phyloP scores from a whole-genome alignment of 2,797 vertebrate species.

The Microhierax caerulescens region DNA sequence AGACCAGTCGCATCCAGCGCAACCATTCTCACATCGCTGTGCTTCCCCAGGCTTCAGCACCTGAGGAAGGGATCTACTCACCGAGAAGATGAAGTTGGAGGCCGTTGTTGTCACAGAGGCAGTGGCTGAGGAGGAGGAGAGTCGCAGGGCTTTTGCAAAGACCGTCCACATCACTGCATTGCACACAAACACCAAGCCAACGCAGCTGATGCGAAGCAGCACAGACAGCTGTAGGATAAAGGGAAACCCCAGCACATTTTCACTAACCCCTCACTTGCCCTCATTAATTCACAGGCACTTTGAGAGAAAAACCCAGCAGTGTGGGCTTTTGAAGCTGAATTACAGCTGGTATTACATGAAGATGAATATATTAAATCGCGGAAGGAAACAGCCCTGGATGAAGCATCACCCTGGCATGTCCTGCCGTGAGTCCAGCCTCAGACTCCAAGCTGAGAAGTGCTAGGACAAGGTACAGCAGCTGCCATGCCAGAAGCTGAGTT shows the following conservation, averaged over 20 bases:
- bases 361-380: neutral
- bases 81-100: constrained; percentile 92
- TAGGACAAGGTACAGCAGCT: neutral
- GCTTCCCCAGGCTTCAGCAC: neutral
- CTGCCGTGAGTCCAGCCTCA: neutral
- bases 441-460: neutral
- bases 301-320: neutral
- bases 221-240: constrained; percentile 78
- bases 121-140: constrained; percentile 88
- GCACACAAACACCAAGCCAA: constrained; percentile 82
- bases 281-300: neutral
- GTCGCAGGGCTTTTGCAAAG: constrained; percentile 90
- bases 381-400: neutral
- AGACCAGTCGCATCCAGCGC: rapidly evolving
- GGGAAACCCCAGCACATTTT: neutral
- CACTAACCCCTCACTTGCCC: neutral
- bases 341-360: neutral
- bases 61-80: constrained; percentile 72
- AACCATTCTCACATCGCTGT: rapidly evolving
- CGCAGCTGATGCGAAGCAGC: constrained; percentile 78
- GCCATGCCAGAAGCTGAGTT: neutral
- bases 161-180: constrained; percentile 94
- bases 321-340: neutral
- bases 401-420: rapidly evolving
- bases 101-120: constrained; percentile 90